Evolutionary conservation across 1,140 invertebrate genomes (phyloP), one percentile per base, ranked within the genome.

Genomic region (Pinna nobilis): DNA sequence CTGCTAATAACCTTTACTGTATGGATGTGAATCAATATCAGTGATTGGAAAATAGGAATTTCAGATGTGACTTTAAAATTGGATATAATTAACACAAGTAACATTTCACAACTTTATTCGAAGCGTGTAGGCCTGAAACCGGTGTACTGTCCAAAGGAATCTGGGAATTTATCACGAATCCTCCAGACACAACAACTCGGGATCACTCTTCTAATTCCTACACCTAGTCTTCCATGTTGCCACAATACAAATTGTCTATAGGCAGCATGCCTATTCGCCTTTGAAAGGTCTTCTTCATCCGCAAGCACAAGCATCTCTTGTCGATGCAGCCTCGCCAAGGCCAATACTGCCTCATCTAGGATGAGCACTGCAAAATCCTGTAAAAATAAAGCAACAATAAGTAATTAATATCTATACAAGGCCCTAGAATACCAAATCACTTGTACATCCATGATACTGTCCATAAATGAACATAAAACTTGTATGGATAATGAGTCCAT

Each of bases 281-380:
- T 30, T 6, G 33, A 20, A 15, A 28, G 35, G 47, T 70, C 57
- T 9, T 49, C 30, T 13, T 60, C 55, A 9, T 70, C 11, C 4
- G 37, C 25, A 3, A 61, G 6, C 18, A 32, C 44, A 7, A 70
- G 30, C 1, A 70, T 15, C 20, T 70, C 55, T 2, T 50, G 37
- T 20, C 61, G 23, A 20, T 32, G 23, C n/a, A 32, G 15, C 25
- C 63, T 65, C 9, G 63, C 67, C 20, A 70, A 18, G 25, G 39
- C 28, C 23, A 70, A 35, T 13, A 51, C 57, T 2, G 51, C 39
- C 47, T 70, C 67, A 50, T 70, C 55, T 2, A 61, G 32, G 6
- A 70, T 44, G 1, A 61, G 5, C 5, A 61, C 2, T 18, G 23
- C 7, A 11, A 70, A 70, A 30, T 70, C 67, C 67, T 70, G 18